Evolutionary conservation across 2,888 invertebrate genomes (phyloP).

Genomic region (Catocala fraxini): DNA sequence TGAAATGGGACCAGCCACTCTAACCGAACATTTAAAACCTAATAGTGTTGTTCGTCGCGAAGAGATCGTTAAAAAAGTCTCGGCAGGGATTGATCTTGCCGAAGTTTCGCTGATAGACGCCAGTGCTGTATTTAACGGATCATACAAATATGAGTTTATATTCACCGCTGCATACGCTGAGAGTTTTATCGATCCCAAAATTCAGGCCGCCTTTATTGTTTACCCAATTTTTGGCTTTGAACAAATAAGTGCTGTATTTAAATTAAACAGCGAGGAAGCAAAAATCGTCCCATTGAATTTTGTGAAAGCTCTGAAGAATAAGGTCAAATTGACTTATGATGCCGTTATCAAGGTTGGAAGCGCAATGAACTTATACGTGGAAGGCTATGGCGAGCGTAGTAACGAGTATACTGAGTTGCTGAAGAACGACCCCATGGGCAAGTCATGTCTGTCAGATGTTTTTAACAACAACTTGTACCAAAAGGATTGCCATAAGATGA

Average conservation of each 20-base stretch:
- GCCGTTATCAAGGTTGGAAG: constrained; percentile 84
- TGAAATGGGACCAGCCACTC: constrained; percentile 59
- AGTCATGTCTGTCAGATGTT: constrained; percentile 84
- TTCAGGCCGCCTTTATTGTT: constrained; percentile 82
- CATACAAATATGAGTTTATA: constrained; percentile 80
- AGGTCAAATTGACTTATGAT: constrained; percentile 80
- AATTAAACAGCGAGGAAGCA: constrained; percentile 71
- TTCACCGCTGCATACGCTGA: constrained; percentile 84
- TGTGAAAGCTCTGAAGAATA: constrained; percentile 83
- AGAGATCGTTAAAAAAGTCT: constrained; percentile 84
- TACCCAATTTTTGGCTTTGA: constrained; percentile 52
- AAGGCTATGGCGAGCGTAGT: constrained; percentile 82
- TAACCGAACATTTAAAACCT: constrained; percentile 65
- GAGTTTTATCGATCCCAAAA: constrained; percentile 87
- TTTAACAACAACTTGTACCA: constrained; percentile 86
- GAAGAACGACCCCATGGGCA: constrained; percentile 72
- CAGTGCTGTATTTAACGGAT: constrained; percentile 84
- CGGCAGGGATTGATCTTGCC: constrained; percentile 85
- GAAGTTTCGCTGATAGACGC: constrained; percentile 83
- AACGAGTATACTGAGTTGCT: constrained; percentile 81
- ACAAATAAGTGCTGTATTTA: constrained; percentile 81
- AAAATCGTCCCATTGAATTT: constrained; percentile 84
- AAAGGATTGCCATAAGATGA: constrained; percentile 87
- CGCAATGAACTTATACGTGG: constrained; percentile 71
- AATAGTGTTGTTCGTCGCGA: constrained; percentile 82